Evolutionary conservation across 2,113 vertebrate genomes (phyloP), one percentile per base, ranked within the genome.

Genomic region (Dermatemys mawii): DNA sequence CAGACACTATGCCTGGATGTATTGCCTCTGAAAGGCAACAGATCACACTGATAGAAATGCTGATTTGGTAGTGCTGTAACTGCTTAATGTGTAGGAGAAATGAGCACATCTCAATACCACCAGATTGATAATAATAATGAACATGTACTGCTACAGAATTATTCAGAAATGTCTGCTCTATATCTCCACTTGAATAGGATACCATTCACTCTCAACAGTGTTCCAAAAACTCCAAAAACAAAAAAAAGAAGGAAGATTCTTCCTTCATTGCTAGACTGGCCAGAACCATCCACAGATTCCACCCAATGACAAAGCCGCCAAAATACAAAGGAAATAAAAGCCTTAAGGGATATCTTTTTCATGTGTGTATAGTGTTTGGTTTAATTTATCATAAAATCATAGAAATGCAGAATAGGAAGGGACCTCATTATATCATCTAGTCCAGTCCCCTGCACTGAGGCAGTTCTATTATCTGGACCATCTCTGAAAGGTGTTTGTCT

Each of bases 141-240:
- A 41, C 19, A 22, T 41, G 41, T 21, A 22, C 19, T 41, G 35
- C 38, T 73, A 22, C 22, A 38, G 17, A 73, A 73, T 73, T 73
- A 41, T 38, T 73, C 67, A 24, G 41, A 48, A 80, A 70, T 29
- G 60, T 27, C 32, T 46, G 48, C 32, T 55, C n/a, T n/a, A n/a
- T n/a, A n/a, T n/a, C n/a, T n/a, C 78, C 70, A 82, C 53, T 54
- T 13, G 50, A 16, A 46, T 11, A 46, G 60, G 21, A 5, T 48
- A 24, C 46, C 35, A 63, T 24, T 83, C 8, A 46, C 88, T 79
- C 38, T 49, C 63, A n/a, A 44, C 38, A 97, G 94, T 81, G 38
- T 54, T 78, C 85, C 94, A 51, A 67, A 63, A 60, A 96, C 89
- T 81, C 87, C 83, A n/a, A n/a, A n/a, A n/a, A n/a, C n/a, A n/a